phyloP scores from a whole-genome alignment of 2,888 invertebrate species.

The Portevinia maculata region DNA sequence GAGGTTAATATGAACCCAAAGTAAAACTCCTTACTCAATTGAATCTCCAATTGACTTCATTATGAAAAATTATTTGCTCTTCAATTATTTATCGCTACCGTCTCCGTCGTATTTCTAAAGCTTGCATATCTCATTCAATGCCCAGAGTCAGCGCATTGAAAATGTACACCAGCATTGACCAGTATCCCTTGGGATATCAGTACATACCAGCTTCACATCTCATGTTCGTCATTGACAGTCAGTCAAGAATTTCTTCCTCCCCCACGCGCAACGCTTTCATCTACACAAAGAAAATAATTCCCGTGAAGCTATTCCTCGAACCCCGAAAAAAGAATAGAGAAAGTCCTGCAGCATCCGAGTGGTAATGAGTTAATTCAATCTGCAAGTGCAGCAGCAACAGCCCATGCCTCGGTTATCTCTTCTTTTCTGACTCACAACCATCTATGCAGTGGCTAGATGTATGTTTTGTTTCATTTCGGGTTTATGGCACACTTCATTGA shows the following conservation, averaged over 20 bases:
- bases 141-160: constrained; percentile 16
- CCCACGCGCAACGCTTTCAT: background rate
- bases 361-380: constrained; percentile 66
- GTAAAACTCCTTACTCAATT: background rate
- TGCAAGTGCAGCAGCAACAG: constrained; percentile 49
- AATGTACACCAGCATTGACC: constrained; percentile 31
- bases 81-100: constrained; percentile 47
- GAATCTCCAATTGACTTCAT: background rate
- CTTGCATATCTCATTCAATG: constrained; percentile 26
- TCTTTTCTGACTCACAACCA: background rate
- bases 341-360: constrained; percentile 24
- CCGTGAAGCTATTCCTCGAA: constrained; percentile 15
- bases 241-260: background rate
- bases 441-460: constrained; percentile 11
- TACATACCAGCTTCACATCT: constrained; percentile 6
- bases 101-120: constrained; percentile 11
- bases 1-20: background rate
- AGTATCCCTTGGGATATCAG: constrained; percentile 41
- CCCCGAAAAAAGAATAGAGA: background rate
- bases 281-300: constrained; percentile 12
- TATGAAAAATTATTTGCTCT: constrained; percentile 22
- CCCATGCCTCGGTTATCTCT: constrained; percentile 9
- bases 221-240: constrained; percentile 18
- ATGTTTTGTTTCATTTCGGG: constrained; percentile 39
- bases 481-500: constrained; percentile 72